Evolutionary conservation across 2,888 invertebrate genomes (phyloP).

Genomic region (Acanthosepion esculentum): DNA sequence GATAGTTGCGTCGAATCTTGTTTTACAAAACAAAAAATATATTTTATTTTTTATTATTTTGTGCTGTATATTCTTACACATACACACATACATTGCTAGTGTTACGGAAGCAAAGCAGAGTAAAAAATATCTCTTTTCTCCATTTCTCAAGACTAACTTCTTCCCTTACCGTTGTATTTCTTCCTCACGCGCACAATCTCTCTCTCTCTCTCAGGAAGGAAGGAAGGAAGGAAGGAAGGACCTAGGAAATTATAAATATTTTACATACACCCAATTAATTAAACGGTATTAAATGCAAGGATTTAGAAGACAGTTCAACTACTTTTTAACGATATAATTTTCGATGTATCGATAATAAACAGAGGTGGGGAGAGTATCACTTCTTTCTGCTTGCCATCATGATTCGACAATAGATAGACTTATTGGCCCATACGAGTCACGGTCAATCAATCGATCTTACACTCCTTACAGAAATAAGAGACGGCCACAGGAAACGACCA

Average conservation of each 20-base stretch:
- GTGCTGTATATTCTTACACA: no score
- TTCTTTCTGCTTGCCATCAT: neutral
- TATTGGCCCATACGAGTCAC: neutral
- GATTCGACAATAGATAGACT: neutral
- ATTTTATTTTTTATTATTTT: no score
- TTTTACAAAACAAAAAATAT: no score
- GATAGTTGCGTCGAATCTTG: no score
- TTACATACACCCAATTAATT: neutral
- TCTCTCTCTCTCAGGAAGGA: conserved; percentile 33
- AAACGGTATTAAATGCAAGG: neutral
- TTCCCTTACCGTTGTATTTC: neutral
- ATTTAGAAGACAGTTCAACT: neutral
- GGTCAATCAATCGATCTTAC: neutral
- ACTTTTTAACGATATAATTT: no score
- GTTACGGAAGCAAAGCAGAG: no score
- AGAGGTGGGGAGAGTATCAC: neutral
- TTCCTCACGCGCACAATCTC: neutral
- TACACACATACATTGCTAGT: no score
- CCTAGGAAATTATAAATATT: neutral
- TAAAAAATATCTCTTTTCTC: no score
- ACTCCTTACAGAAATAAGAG: neutral
- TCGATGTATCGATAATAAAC: neutral
- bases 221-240: no score
- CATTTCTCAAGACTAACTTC: no score
- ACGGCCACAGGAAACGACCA: neutral